Conservation (phyloP, 2,113 vertebrate species). For the Onychostoma macrolepis region DNA sequence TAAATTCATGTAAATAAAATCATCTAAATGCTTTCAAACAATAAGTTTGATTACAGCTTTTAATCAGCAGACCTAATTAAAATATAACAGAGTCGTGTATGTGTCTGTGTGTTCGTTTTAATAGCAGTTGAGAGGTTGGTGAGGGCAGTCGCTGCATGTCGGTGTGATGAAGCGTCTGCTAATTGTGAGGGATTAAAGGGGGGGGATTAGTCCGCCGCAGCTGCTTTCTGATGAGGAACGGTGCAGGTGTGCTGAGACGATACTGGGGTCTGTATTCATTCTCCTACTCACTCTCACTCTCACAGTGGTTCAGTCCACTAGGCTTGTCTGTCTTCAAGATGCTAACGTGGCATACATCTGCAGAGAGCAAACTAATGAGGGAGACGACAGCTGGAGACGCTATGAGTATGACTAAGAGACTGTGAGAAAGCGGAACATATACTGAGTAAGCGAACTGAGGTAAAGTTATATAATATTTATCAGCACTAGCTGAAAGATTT, state of each 20-base stretch:
- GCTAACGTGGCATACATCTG: not conserved
- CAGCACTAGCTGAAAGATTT: not conserved
- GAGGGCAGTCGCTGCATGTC: not conserved
- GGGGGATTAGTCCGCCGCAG: constrained; percentile 29
- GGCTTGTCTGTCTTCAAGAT: constrained; percentile 30
- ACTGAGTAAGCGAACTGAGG: not conserved
- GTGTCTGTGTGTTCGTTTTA: not conserved
- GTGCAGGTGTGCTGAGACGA: constrained; percentile 22
- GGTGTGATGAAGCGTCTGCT: constrained; percentile 21
- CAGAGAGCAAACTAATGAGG: constrained; percentile 28
- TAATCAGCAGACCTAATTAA: not conserved
- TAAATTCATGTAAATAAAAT: not conserved
- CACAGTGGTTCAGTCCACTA: not conserved
- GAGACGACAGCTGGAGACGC: constrained; percentile 14
- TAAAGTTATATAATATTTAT: constrained; percentile 8
- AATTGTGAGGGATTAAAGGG: constrained; percentile 20
- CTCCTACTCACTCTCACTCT: not conserved
- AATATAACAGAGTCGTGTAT: not conserved
- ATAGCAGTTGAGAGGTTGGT: not conserved
- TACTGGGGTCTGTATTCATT: constrained; percentile 20
- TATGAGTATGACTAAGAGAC: not conserved
- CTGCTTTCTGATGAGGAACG: constrained; percentile 27
- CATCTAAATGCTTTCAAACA: not conserved
- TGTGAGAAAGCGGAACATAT: not conserved
- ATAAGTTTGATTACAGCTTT: not conserved